These are phyloP conservation scores for Helobdella robusta DNA, from an alignment of 2,888 invertebrate genomes.

Conservation along the genomic window DNA sequence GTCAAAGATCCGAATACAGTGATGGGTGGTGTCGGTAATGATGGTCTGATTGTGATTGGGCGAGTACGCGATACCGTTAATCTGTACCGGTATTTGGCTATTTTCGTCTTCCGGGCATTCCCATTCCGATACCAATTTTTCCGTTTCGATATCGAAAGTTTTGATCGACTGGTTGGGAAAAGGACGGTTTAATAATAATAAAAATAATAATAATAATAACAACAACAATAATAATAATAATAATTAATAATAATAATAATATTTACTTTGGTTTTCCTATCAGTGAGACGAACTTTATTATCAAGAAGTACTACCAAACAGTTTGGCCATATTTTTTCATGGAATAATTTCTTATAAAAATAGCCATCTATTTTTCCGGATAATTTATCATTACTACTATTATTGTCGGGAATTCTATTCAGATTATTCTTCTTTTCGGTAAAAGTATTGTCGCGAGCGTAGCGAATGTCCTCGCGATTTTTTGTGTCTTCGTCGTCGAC, in stretches of 20 bases:
- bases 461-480: not conserved
- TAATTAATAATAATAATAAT: too few relatives aligned
- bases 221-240: too few relatives aligned
- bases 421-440: not conserved
- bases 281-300: slow-evolving; percentile 28
- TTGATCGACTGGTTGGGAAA: slow-evolving; percentile 24
- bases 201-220: too few relatives aligned
- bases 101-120: slow-evolving; percentile 33
- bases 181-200: not conserved
- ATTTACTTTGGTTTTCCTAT: slow-evolving; percentile 27
- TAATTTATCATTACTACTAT: too few relatives aligned
- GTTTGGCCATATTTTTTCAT: slow-evolving; percentile 31
- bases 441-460: not conserved
- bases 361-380: too few relatives aligned
- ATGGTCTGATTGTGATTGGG: slow-evolving; percentile 39
- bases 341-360: slow-evolving; percentile 5
- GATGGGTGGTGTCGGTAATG: slow-evolving; percentile 42
- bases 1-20: slow-evolving; percentile 31
- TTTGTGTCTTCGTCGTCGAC: not conserved
- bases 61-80: too few relatives aligned
- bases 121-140: slow-evolving; percentile 26
- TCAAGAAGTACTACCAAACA: slow-evolving; percentile 28
- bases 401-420: not conserved
- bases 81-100: too few relatives aligned
- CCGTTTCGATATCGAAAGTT: slow-evolving; percentile 27